Base-by-base conservation (phyloP, 2,888 invertebrate species). In the Crematogaster levior region DNA sequence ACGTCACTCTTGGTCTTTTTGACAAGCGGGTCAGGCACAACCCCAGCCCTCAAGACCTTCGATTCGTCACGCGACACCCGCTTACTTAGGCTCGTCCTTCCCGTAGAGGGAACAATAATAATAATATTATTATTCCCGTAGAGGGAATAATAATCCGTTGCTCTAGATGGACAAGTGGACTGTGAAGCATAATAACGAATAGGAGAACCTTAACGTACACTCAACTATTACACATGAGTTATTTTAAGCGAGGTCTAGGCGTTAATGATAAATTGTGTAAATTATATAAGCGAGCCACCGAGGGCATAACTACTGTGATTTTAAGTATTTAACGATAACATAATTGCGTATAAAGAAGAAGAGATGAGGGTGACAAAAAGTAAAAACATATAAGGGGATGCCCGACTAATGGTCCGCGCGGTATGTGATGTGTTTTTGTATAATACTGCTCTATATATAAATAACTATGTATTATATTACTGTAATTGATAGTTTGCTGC, bases 251-350 rank as follows among this genome's bases (percentile, higher is more conserved):
- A 94, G 93, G 92, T 91, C 92, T 94, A 94, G 93, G 91, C 88
- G 88, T 92, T 93, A 93, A 90, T 75, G 85, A 91, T 89, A 79
- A 79, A 93, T 89, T 93, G 92, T 93, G 92, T 94, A 94, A 93
- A 94, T 94, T 53, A 70, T 93, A 90, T 93, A 93, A 93, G 94
- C 91, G 92, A 93, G 94, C 94, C 94, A 92, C 93, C 92, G 92
- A 94, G 92, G 94, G 94, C 94, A 94, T 94, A 93, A 94, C 94
- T 94, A 94, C 94, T 94, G 94, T 94, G 94, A 94, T 94, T 94
- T 94, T 94, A 94, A 94, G 94, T 94, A 94, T 94, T 94, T 94
- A 94, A 94, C 92, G 92, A 94, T 94, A 75, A 93, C 84, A 90
- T 91, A 91, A 85, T 77, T 86, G 84, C 89, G 87, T 88, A 87